Conservation (phyloP, 2,888 invertebrate species). For the Mimachlamys varia region DNA sequence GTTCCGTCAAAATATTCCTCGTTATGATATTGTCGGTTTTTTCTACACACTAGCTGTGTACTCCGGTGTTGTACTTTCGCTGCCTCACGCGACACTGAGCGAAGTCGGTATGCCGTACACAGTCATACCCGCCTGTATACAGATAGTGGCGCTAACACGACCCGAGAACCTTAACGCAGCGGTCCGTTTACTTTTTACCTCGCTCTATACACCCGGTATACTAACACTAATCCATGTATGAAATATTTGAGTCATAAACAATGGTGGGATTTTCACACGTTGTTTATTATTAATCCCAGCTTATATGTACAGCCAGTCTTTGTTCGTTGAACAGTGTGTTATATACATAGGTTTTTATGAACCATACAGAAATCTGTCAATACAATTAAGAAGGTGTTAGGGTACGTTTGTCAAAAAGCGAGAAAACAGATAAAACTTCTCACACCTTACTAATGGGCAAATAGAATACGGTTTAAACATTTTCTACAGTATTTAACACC, state of each 20-base stretch:
- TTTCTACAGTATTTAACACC: neutral
- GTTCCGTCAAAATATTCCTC: slow-evolving; percentile 1
- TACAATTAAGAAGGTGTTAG: neutral
- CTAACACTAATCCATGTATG: neutral
- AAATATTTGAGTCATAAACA: slow-evolving; percentile 26
- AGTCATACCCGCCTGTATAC: slow-evolving; percentile 7
- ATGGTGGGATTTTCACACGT: slow-evolving; percentile 17
- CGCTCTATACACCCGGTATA: neutral
- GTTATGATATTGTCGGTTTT: neutral
- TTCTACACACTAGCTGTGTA: neutral
- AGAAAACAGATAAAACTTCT: slow-evolving; percentile 18
- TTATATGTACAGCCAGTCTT: neutral
- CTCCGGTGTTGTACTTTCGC: slow-evolving; percentile 31
- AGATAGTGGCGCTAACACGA: neutral
- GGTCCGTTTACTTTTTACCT: no score
- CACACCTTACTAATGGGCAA: slow-evolving; percentile 7
- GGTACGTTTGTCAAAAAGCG: slow-evolving; percentile 1
- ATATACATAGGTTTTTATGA: slow-evolving; percentile 9
- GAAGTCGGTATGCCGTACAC: neutral
- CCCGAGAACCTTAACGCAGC: neutral
- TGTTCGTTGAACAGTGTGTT: neutral
- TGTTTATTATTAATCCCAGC: neutral
- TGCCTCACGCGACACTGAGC: slow-evolving; percentile 10
- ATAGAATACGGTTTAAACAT: slow-evolving; percentile 15
- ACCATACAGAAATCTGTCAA: slow-evolving; percentile 12